These are phyloP conservation scores for Meandrina meandrites DNA, from an alignment of 92 coral and sea anemone species.

Conservation along the genomic window DNA sequence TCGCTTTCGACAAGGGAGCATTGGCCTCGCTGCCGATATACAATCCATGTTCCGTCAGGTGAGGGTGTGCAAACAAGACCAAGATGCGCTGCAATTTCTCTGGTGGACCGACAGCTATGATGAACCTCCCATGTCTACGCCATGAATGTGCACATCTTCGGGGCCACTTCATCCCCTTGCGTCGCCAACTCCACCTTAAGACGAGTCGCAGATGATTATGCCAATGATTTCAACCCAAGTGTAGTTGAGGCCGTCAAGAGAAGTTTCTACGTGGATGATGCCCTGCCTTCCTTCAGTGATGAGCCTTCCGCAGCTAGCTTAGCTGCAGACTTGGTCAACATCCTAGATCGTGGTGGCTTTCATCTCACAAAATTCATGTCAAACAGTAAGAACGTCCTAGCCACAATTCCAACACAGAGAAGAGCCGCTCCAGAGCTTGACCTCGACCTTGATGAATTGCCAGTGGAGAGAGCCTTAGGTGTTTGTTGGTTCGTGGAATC, in stretches of 20 bases:
- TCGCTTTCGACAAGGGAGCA: conserved; percentile 62
- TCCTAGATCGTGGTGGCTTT: neutral
- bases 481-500: too few relatives aligned
- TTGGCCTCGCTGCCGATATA: too few relatives aligned
- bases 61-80: conserved; percentile 62
- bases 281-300: too few relatives aligned
- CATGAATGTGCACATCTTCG: conserved; percentile 68
- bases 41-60: conserved; percentile 72
- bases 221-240: conserved; percentile 38
- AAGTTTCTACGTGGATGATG: too few relatives aligned
- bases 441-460: too few relatives aligned
- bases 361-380: too few relatives aligned
- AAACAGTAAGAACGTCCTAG: too few relatives aligned
- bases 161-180: conserved; percentile 64
- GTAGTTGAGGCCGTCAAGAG: conserved; percentile 30
- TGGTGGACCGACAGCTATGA: conserved; percentile 57
- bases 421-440: too few relatives aligned
- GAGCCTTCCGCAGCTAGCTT: neutral
- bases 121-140: conserved; percentile 52
- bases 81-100: conserved; percentile 64
- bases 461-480: too few relatives aligned
- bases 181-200: conserved; percentile 53
- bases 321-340: neutral
- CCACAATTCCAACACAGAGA: too few relatives aligned
- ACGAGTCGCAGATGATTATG: conserved; percentile 50